Conservation (phyloP, 30 jellyfish, hydroid and myxozoan species). For the Chrysaora quinquecirrha region DNA sequence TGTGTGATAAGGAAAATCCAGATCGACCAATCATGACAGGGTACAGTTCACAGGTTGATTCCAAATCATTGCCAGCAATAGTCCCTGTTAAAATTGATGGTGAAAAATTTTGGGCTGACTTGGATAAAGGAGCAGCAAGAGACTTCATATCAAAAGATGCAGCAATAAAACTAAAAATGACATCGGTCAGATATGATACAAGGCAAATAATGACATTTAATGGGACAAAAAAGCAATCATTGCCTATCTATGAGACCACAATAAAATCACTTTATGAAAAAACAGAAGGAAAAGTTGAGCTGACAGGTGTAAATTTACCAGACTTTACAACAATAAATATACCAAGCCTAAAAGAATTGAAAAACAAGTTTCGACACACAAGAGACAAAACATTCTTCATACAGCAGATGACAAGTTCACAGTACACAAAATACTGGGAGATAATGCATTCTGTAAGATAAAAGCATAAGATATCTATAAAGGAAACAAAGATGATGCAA, state of each 20-base stretch:
- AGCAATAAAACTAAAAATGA: neutral
- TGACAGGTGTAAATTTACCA: conserved; percentile 49
- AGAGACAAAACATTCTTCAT: conserved; percentile 6
- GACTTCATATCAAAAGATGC: conserved; percentile 33
- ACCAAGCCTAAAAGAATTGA: conserved; percentile 44
- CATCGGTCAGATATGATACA: conserved; percentile 29
- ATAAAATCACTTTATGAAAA: conserved; percentile 31
- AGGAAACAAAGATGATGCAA: conserved; percentile 25
- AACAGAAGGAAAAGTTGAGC: conserved; percentile 47
- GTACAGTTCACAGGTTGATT: neutral
- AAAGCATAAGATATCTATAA: conserved; percentile 4
- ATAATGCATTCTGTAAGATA: neutral
- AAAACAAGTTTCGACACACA: conserved; percentile 52
- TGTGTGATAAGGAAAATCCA: conserved; percentile 49
- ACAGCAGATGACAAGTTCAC: neutral
- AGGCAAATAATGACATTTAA: conserved; percentile 18
- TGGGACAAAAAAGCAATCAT: conserved; percentile 26
- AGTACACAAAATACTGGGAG: neutral
- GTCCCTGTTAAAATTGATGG: conserved; percentile 24
- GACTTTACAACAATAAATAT: conserved; percentile 50
- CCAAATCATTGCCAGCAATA: conserved; percentile 18
- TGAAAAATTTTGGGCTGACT: conserved; percentile 11
- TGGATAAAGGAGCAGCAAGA: conserved; percentile 34
- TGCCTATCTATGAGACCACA: conserved; percentile 11
- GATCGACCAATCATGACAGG: conserved; percentile 10